Conservation (phyloP, 2,888 invertebrate species). For the Idaea straminata region DNA sequence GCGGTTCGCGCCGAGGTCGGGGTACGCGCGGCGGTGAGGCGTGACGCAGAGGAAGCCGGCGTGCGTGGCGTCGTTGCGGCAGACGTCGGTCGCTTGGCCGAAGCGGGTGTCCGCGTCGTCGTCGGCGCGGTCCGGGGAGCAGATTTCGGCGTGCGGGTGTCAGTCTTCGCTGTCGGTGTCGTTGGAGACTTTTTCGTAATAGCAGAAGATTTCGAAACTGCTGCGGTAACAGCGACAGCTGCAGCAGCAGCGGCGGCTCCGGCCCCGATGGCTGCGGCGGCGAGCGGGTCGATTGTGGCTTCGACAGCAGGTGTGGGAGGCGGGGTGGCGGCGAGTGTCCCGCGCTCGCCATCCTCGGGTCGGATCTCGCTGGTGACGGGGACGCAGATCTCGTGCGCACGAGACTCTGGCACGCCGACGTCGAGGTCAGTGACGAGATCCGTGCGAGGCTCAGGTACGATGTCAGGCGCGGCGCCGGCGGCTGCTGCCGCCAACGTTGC, state of each 20-base stretch:
- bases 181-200: constrained; percentile 46
- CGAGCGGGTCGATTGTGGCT: constrained; percentile 42
- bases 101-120: constrained; percentile 39
- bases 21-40: constrained; percentile 37
- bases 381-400: constrained; percentile 73
- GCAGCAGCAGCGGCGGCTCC: constrained; percentile 38
- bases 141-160: constrained; percentile 36
- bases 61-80: constrained; percentile 44
- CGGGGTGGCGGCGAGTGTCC: constrained; percentile 39
- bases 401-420: constrained; percentile 62
- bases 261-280: constrained; percentile 47
- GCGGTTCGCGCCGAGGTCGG: constrained; percentile 26
- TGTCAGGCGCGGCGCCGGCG: constrained; percentile 57
- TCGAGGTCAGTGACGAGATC: constrained; percentile 69
- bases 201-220: constrained; percentile 32
- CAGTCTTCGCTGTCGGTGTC: constrained; percentile 41
- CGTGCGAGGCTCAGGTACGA: constrained; percentile 53
- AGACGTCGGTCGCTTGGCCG: constrained; percentile 31
- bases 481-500: constrained; percentile 15
- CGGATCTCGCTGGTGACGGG: constrained; percentile 66
- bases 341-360: constrained; percentile 50
- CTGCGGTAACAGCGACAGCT: constrained; percentile 34
- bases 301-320: constrained; percentile 44
- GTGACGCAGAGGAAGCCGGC: constrained; percentile 29
- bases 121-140: constrained; percentile 35